Evolutionary conservation across 2,113 vertebrate genomes (phyloP).

Genomic region (Pundamilia nyererei): DNA sequence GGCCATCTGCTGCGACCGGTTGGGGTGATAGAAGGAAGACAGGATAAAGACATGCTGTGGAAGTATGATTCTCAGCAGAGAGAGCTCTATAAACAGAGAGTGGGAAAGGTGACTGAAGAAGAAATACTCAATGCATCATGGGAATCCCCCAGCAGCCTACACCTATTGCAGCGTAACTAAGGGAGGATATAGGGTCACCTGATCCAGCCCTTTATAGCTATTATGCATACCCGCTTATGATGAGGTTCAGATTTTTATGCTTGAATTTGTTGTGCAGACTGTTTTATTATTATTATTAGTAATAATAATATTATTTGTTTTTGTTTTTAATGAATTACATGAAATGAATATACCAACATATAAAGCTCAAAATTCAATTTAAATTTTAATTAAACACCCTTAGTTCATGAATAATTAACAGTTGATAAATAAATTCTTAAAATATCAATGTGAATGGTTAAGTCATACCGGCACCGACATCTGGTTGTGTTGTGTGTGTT

Average conservation of each 20-base stretch:
- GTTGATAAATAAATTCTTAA: neutral
- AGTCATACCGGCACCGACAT: neutral
- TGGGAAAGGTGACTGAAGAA: neutral
- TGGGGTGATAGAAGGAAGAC: neutral
- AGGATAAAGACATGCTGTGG: neutral
- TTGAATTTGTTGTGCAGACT: neutral
- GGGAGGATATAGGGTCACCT: neutral
- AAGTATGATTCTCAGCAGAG: neutral
- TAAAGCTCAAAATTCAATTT: neutral
- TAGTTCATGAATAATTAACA: neutral
- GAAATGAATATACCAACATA: neutral
- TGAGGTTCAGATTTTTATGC: neutral
- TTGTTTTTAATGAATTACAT: neutral
- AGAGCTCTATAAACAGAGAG: neutral
- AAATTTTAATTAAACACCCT: neutral
- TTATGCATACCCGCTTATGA: neutral
- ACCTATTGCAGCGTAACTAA: neutral
- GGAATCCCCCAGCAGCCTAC: neutral
- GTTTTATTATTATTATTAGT: rapidly evolving
- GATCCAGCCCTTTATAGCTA: neutral
- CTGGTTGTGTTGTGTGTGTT: neutral
- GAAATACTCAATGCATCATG: neutral
- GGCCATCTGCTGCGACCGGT: rapidly evolving
- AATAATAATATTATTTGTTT: neutral
- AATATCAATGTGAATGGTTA: neutral